phyloP scores from a whole-genome alignment of 2,797 vertebrate genomes.

The Nyctalus aviator region DNA sequence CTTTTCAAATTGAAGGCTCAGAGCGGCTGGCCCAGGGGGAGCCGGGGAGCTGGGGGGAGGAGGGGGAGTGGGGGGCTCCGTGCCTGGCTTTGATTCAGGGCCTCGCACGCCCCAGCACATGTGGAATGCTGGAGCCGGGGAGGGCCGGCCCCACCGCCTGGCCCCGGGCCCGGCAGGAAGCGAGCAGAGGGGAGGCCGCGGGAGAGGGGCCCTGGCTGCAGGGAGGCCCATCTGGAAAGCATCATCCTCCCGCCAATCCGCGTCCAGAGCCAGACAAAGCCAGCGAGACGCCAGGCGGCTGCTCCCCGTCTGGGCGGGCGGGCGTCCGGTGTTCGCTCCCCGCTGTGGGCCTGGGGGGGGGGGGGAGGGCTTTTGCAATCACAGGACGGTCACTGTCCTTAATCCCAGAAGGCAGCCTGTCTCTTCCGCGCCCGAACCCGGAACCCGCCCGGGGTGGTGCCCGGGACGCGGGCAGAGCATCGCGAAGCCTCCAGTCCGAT shows the following conservation, averaged over 20 bases:
- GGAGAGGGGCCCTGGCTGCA: not conserved
- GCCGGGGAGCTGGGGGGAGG: rapidly evolving
- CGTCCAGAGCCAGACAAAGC: constrained; percentile 28
- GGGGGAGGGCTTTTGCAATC: not conserved
- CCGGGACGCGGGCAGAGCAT: not conserved
- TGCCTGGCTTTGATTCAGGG: not conserved
- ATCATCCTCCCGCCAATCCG: constrained; percentile 30
- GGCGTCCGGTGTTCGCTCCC: not conserved
- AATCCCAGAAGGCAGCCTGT: not conserved
- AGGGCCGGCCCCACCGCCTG: not conserved
- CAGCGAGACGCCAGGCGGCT: not conserved
- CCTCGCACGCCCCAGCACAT: not conserved
- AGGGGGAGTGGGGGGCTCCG: rapidly evolving
- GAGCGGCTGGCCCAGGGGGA: not conserved
- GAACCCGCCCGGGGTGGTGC: no score
- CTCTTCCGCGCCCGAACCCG: not conserved
- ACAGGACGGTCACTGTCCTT: not conserved
- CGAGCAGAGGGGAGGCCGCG: not conserved
- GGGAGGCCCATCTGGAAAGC: constrained; percentile 70
- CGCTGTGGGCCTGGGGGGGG: rapidly evolving
- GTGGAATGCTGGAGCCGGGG: not conserved
- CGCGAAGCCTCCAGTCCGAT: not conserved
- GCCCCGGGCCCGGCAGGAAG: not conserved
- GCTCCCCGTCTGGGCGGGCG: not conserved
- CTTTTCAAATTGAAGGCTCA: not conserved